Evolutionary conservation across 2,113 vertebrate genomes (phyloP), one percentile per base, ranked within the genome.

Genomic region (Orycteropus afer): DNA sequence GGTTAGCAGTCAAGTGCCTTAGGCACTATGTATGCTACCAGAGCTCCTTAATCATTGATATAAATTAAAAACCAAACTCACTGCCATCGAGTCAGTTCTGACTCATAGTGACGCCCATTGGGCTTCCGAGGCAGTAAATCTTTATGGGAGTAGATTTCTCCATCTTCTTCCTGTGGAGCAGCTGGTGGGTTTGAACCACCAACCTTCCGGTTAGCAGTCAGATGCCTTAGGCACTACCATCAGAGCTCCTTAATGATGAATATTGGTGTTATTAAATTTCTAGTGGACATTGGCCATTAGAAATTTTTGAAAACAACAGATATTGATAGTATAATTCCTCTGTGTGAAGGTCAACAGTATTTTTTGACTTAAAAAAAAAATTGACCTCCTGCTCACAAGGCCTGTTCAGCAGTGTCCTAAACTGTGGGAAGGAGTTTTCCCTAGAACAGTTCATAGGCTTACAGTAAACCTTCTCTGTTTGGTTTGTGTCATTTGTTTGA

Each of bases 251-350:
- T n/a, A 32, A 51, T 1, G 12, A 25, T 90, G 34, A 63, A 76
- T 92, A 63, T 59, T 79, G 63, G 32, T 80, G 40, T 79, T 40
- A 53, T 89, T 85, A 71, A 57, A 63, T 69, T 82, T 74, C 55
- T 91, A 86, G 55, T 51, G 32, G 20, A 20, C 79, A 10, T 18
- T 51, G 42, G 77, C 37, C 3, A 34, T 51, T 51, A 74, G 73
- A 84, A 85, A 81, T 55, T 13, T 88, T 85, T 74, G 32, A 67
- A 86, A 95, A 57, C 47, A 90, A 79, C 23, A 94, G 57, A 45
- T 61, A 71, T 8, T 80, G 49, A 90, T 93, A 81, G 37, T 20
- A n/a, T 4, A 74, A 77, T 88, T 90, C 27, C 20, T 90, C 93
- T 25, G 34, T 15, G 0, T 71, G 69, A 27, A 20, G 77, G 6